A percentile compares a stretch with the other conserved stretches of the same genome.
Conservation (phyloP, 2,797 vertebrate species). For the Poeciliopsis turneri region DNA sequence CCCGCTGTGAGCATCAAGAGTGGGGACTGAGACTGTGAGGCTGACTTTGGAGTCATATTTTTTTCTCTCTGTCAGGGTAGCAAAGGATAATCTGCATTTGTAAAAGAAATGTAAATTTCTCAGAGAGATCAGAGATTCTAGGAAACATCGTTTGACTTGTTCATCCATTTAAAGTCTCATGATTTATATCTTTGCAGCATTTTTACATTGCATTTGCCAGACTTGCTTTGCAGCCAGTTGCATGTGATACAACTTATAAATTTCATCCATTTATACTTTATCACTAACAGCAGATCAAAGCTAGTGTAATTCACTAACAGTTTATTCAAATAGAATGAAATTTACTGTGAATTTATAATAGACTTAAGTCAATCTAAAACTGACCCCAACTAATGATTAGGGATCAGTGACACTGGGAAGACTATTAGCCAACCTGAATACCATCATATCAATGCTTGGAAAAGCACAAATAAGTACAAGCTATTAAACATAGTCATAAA, state of each 20-base stretch:
- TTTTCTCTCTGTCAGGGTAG: background rate
- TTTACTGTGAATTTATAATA: background rate
- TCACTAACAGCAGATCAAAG: background rate
- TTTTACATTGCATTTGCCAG: conserved; percentile 55
- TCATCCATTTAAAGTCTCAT: conserved; percentile 36
- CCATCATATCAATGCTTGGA: background rate
- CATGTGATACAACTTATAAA: conserved; percentile 9
- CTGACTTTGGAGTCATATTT: conserved; percentile 23
- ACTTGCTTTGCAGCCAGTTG: conserved; percentile 43
- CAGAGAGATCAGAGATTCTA: background rate
- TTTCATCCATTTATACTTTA: background rate
- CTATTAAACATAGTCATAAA: background rate
- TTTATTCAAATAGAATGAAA: background rate
- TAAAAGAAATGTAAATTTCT: conserved; percentile 17
- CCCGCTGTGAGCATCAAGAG: conserved; percentile 4
- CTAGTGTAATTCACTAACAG: background rate
- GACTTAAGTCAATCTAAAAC: background rate
- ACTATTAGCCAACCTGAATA: background rate
- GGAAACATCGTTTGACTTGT: conserved; percentile 6
- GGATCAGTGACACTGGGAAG: background rate
- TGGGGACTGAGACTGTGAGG: conserved; percentile 15
- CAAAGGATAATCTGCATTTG: conserved; percentile 8
- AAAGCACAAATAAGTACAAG: background rate
- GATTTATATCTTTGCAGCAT: conserved; percentile 52
- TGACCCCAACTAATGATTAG: background rate